phyloP scores from a whole-genome alignment of 2,888 invertebrate genomes.

The Apotomis betuletana region DNA sequence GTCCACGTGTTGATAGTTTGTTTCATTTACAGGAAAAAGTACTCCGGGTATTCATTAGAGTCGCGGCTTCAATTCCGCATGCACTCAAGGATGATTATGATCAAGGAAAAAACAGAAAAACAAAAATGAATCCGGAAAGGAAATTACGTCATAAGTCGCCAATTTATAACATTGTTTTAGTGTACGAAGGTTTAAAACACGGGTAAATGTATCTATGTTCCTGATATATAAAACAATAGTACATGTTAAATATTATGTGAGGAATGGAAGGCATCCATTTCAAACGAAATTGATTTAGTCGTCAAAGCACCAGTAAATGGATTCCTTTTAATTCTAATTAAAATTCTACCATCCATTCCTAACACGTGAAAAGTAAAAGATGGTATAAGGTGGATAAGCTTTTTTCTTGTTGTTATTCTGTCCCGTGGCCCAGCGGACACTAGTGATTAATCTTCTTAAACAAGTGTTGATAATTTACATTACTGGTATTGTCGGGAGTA shows the following conservation, averaged over 20 bases:
- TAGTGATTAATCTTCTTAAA: too few relatives aligned
- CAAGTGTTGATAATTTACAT: too few relatives aligned
- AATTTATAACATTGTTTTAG: neutral
- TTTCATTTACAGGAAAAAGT: constrained; percentile 88
- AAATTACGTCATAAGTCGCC: neutral
- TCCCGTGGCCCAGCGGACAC: too few relatives aligned
- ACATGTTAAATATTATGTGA: neutral
- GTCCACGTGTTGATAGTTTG: neutral
- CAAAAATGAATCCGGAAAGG: constrained; percentile 5
- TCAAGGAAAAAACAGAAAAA: constrained; percentile 47
- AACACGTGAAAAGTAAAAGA: too few relatives aligned
- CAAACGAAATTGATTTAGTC: neutral
- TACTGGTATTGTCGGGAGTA: too few relatives aligned
- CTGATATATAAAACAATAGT: neutral
- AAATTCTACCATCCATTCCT: too few relatives aligned
- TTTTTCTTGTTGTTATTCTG: too few relatives aligned
- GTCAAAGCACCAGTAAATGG: neutral
- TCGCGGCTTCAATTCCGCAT: constrained; percentile 95
- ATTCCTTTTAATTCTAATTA: neutral
- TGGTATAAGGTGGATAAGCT: too few relatives aligned
- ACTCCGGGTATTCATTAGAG: constrained; percentile 93
- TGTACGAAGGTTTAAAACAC: neutral
- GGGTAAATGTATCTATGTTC: constrained; percentile 4
- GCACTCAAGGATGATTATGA: constrained; percentile 86
- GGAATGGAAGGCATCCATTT: neutral